phyloP scores from a whole-genome alignment of 2,113 vertebrate genomes.

The Xiphophorus hellerii region DNA sequence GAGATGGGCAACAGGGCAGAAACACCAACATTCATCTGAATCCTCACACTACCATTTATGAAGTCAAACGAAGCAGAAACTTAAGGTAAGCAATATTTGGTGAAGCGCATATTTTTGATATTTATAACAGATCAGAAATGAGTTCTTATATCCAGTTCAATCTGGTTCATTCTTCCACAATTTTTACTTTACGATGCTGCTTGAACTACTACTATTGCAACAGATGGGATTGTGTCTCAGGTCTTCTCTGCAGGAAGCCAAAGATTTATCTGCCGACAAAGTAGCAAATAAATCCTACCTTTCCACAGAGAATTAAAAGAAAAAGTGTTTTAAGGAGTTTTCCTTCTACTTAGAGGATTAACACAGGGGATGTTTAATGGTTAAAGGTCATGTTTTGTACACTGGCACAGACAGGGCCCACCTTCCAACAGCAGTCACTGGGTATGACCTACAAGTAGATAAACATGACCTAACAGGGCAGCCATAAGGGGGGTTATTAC shows the following conservation, averaged over 20 bases:
- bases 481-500: slow-evolving; percentile 1
- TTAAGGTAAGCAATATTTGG: too few relatives aligned
- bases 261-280: slow-evolving; percentile 47
- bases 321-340: slow-evolving; percentile 7
- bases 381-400: slow-evolving; percentile 47
- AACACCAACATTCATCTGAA: background rate
- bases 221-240: slow-evolving; percentile 41
- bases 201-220: slow-evolving; percentile 50
- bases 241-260: slow-evolving; percentile 39
- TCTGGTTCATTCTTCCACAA: too few relatives aligned
- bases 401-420: slow-evolving; percentile 49
- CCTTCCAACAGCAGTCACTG: slow-evolving; percentile 51
- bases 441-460: slow-evolving; percentile 22
- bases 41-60: background rate
- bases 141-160: too few relatives aligned
- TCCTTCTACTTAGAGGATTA: background rate
- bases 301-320: slow-evolving; percentile 27
- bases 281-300: slow-evolving; percentile 42
- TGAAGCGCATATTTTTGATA: too few relatives aligned
- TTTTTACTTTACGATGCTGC: background rate
- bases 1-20: background rate
- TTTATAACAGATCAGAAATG: too few relatives aligned
- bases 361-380: slow-evolving; percentile 17
- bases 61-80: background rate
- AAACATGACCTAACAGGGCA: slow-evolving; percentile 23